These are phyloP conservation scores for Diarsia dahlii DNA, from an alignment of 2,888 invertebrate genomes.

Conservation along the genomic window DNA sequence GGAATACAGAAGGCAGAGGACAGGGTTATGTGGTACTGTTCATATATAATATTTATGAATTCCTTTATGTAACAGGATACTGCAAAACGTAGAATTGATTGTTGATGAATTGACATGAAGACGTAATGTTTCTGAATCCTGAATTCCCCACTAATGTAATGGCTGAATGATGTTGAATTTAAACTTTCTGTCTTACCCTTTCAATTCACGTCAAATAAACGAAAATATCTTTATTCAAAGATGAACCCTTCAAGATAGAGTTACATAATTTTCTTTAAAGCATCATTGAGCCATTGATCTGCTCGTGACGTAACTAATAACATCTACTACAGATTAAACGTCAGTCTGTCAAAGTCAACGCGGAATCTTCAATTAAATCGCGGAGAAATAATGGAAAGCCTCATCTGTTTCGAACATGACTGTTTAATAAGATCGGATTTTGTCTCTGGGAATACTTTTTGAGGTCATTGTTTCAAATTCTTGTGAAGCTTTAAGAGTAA, in stretches of 20 bases:
- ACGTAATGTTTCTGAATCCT: not conserved
- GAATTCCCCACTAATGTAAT: not conserved
- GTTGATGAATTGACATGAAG: not conserved
- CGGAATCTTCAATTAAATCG: constrained; percentile 59
- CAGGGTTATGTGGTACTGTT: not conserved
- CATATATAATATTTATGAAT: no score
- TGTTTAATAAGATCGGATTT: constrained; percentile 44
- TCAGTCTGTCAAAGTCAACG: constrained; percentile 60
- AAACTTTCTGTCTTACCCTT: not conserved
- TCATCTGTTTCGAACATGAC: constrained; percentile 47
- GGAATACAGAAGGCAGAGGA: not conserved
- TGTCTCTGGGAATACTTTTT: constrained; percentile 22
- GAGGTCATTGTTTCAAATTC: constrained; percentile 24
- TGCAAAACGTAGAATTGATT: not conserved
- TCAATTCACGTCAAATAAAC: not conserved
- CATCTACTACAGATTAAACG: constrained; percentile 59
- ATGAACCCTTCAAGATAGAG: not conserved
- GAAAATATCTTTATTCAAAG: constrained; percentile 2
- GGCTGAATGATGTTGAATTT: not conserved
- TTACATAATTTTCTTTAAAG: constrained; percentile 30
- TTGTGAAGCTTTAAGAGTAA: constrained; percentile 3
- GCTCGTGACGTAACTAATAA: constrained; percentile 57
- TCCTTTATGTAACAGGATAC: not conserved
- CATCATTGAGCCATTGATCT: constrained; percentile 38
- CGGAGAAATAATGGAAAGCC: constrained; percentile 57